Evolutionary conservation across 2,113 vertebrate species (phyloP).

Genomic region (Dendrocopos noguchii): DNA sequence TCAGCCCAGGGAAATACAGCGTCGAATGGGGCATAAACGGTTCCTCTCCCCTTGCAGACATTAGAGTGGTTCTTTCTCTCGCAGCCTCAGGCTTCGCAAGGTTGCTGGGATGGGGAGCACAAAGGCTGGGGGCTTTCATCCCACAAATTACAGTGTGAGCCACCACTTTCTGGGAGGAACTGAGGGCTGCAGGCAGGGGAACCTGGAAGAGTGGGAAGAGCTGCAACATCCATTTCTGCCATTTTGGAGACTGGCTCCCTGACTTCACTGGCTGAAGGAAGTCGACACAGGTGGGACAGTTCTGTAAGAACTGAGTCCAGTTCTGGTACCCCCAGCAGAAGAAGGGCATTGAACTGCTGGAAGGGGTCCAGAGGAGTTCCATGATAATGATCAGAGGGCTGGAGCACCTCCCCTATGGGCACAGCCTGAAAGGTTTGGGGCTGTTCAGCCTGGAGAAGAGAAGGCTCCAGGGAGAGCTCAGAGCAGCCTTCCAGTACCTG

Average conservation of each 20-base stretch:
- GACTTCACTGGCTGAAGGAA: neutral
- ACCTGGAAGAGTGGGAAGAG: neutral
- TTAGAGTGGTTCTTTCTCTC: neutral
- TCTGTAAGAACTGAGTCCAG: neutral
- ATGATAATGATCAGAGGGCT: too few species aligned
- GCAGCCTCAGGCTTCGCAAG: neutral
- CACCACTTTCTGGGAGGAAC: neutral
- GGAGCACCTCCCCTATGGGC: too few species aligned
- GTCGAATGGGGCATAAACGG: neutral
- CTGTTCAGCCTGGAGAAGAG: too few species aligned
- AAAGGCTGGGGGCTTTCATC: neutral
- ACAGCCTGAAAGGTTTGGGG: too few species aligned
- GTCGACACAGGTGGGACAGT: neutral
- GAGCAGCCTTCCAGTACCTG: too few species aligned
- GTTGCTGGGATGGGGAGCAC: neutral
- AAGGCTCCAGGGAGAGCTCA: too few species aligned
- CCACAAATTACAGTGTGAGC: neutral
- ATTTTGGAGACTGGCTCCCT: accelerated
- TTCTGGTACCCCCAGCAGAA: too few species aligned
- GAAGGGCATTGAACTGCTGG: too few species aligned
- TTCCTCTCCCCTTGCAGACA: neutral
- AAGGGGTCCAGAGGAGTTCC: too few species aligned
- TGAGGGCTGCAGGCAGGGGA: neutral
- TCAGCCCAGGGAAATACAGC: neutral
- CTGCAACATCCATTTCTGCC: neutral